Base-by-base conservation (phyloP, 2,113 vertebrate species). In the Harpagus bidentatus region DNA sequence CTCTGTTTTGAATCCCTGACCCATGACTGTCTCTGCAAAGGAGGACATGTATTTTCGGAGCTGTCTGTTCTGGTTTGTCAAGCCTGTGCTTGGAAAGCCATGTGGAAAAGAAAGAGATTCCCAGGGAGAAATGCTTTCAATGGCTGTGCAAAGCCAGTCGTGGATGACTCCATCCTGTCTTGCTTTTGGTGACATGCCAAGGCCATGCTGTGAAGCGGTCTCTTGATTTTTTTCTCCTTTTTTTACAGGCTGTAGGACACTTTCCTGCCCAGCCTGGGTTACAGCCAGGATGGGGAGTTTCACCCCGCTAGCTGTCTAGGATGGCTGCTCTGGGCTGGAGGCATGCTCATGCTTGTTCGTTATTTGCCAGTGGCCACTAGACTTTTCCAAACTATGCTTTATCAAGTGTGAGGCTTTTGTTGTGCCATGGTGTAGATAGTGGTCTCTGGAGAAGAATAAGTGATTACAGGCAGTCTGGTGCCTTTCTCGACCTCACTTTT, bases 41-140 rank as follows among this genome's bases (percentile, higher is more conserved):
- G 45, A 96, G 81, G 58, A 67, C 38, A 21, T 47, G 48, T 86
- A 90, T 97, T 97, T 97, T 97, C 9, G 12, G 88, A 95, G 52
- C 82, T 91, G 90, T 86, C 92, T 88, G 42, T 92, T 97, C 90
- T 80, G 78, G 42, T 96, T 97, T 92, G 79, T 96, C 90, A 95
- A 72, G 48, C 65, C 43, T 59, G 10, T 31, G 70, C 12, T 53
- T 93, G 90, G 79, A 94, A 77, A 93, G 26, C 76, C 65, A 8
- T 70, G 65, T 83, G 87, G 47, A 94, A 93, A 82, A 32, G 26
- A 83, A 81, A 94, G 79, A 32, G 71, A 88, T 94, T 95, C 82
- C 92, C 70, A 79, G 59, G 29, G 65, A 94, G 71, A 83, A 81
- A 81, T n/a, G 59, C 18, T 88, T 80, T 66, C 76, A 86, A 2